Conservation (phyloP, 2,113 vertebrate genomes). For the Mungos mungo region DNA sequence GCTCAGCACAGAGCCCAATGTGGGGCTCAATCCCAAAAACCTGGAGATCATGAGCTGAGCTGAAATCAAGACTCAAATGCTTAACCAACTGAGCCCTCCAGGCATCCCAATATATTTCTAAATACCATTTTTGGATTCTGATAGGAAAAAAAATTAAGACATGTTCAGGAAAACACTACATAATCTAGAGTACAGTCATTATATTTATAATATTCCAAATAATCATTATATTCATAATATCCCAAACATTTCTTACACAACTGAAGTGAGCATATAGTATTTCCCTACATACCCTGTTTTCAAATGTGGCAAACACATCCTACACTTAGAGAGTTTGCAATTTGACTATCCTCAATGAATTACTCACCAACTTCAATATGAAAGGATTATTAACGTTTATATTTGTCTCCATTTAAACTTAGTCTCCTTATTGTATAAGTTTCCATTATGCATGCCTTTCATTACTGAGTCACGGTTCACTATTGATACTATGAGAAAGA, state of each 20-base stretch:
- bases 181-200: background rate
- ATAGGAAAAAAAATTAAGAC: background rate
- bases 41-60: too few relatives aligned
- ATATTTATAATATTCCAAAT: background rate
- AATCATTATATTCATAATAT: background rate
- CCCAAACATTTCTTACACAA: background rate
- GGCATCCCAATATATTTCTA: background rate
- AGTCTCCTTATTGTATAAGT: background rate
- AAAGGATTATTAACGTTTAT: background rate
- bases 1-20: too few relatives aligned
- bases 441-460: background rate
- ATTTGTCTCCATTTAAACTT: background rate
- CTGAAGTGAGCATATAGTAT: background rate
- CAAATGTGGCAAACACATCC: background rate
- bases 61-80: too few relatives aligned
- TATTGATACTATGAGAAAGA: background rate
- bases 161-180: background rate
- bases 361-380: background rate
- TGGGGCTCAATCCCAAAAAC: too few relatives aligned
- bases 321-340: background rate
- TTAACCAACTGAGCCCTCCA: too few relatives aligned
- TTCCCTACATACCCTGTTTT: background rate
- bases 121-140: background rate
- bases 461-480: background rate
- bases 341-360: background rate